These are phyloP conservation scores for Disparrhopalites patrizii DNA, from an alignment of 2,888 invertebrate genomes.

Conservation along the genomic window DNA sequence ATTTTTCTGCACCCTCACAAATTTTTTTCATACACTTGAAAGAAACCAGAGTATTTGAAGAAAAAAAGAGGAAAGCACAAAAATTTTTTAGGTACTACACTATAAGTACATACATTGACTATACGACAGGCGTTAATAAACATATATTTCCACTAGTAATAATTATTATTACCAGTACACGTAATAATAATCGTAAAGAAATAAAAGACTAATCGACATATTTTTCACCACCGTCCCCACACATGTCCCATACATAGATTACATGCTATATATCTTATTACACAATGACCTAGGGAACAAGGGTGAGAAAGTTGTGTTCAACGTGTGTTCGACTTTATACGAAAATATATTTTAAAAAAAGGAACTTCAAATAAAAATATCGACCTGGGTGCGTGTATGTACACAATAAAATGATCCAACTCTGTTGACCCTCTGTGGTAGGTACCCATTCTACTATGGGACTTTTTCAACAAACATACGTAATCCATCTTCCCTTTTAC, in stretches of 20 bases:
- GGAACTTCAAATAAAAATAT: background rate
- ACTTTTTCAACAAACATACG: background rate
- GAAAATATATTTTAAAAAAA: background rate
- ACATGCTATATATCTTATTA: no score
- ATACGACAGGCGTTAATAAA: no score
- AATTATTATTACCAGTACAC: no score
- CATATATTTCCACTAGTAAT: no score
- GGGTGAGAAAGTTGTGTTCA: constrained; percentile 38
- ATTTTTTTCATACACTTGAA: background rate
- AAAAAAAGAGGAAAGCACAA: no score
- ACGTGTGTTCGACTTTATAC: background rate
- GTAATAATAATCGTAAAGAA: no score
- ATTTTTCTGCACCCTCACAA: background rate
- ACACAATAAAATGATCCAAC: background rate
- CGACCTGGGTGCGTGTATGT: background rate
- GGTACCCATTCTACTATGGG: background rate
- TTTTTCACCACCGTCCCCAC: no score
- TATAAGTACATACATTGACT: no score
- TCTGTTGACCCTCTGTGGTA: background rate
- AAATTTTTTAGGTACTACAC: no score
- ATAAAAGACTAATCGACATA: no score
- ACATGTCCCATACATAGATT: no score
- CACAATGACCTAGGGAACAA: constrained; percentile 42
- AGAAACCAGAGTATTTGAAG: background rate
- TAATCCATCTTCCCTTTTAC: background rate